Percentiles rank a stretch among this genome's conserved stretches.
These are phyloP conservation scores for Drosophila saltans DNA, from an alignment of 1,140 invertebrate genomes.

Conservation along the genomic window DNA sequence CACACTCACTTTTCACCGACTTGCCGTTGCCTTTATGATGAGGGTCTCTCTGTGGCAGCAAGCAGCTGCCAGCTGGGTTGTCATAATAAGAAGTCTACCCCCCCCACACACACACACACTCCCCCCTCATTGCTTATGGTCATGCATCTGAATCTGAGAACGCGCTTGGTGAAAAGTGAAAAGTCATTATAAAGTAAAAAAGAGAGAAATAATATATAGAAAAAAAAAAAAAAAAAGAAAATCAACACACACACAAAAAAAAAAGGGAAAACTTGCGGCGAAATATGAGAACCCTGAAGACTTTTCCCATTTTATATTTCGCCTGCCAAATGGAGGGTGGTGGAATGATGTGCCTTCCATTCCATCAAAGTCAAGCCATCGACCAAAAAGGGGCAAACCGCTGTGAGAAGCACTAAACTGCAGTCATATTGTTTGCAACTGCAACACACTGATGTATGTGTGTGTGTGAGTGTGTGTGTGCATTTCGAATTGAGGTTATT, in stretches of 20 bases:
- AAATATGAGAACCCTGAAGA: constrained; percentile 67
- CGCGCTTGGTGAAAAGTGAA: constrained; percentile 68
- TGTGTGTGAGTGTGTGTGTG: constrained; percentile 30
- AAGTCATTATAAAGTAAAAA: constrained; percentile 59
- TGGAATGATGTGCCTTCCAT: background rate
- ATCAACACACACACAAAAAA: constrained; percentile 31
- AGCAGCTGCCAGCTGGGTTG: constrained; percentile 26
- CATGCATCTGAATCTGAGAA: constrained; percentile 66
- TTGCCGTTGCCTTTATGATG: constrained; percentile 20
- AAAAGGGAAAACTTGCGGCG: constrained; percentile 74
- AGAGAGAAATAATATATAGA: constrained; percentile 10
- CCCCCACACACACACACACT: constrained; percentile 2
- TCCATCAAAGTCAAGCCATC: constrained; percentile 5
- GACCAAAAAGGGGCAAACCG: constrained; percentile 12
- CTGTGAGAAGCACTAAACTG: constrained; percentile 18
- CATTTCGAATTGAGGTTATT: constrained; percentile 74
- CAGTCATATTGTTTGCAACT: constrained; percentile 51
- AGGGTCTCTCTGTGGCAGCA: constrained; percentile 34
- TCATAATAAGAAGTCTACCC: constrained; percentile 37
- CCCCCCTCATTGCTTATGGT: constrained; percentile 21
- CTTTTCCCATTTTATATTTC: constrained; percentile 37
- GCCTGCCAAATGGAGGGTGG: constrained; percentile 38
- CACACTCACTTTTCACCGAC: constrained; percentile 55
- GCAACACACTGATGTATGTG: background rate
- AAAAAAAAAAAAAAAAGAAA: background rate